Base-by-base conservation (phyloP, 2,113 vertebrate genomes). In the Dromas ardeola region DNA sequence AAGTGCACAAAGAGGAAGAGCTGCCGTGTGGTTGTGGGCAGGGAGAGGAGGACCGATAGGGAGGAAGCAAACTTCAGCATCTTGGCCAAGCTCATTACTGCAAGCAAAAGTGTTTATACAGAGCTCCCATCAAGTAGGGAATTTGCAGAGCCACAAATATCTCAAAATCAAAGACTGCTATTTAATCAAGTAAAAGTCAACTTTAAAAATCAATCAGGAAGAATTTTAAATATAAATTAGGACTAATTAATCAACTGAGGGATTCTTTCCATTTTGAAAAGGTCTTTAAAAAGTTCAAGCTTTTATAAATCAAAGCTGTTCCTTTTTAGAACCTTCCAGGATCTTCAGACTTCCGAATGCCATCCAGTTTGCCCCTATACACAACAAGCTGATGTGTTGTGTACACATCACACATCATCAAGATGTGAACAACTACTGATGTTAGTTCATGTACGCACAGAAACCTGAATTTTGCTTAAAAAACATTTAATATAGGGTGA, bases 111-210 rank as follows among this genome's bases (percentile, higher is more conserved):
- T 85, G 53, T 93, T 97, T 87, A 42, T 79, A 70, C 3, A 67
- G 69, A 81, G 49, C 65, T 92, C 61, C 53, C 73, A 89, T 70
- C 81, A 94, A 82, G 86, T 2, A 45, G 52, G 22, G 89, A 92
- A 95, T 85, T 67, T 89, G 71, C 86, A 95, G 65, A 87, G 92
- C 86, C 58, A 89, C 93, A 95, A 96, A 97, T 96, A 97, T 40
- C 94, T 89, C 94, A 27, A 56, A 94, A 97, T 96, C 70, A 97
- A 82, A 95, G 42, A 32, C 81, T 94, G 85, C 63, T 96, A 17
- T 86, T 94, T 97, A 97, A 97, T 96, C 96, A 97, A 96, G 91
- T 23, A 94, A 92, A 93, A 97, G 71, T 40, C 74, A 94, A 78
- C 63, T 90, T 93, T 55, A 92, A 83, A 93, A 96, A 87, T 88